Conservation (phyloP, 1,140 invertebrate genomes). For the Drosophila bifasciata region DNA sequence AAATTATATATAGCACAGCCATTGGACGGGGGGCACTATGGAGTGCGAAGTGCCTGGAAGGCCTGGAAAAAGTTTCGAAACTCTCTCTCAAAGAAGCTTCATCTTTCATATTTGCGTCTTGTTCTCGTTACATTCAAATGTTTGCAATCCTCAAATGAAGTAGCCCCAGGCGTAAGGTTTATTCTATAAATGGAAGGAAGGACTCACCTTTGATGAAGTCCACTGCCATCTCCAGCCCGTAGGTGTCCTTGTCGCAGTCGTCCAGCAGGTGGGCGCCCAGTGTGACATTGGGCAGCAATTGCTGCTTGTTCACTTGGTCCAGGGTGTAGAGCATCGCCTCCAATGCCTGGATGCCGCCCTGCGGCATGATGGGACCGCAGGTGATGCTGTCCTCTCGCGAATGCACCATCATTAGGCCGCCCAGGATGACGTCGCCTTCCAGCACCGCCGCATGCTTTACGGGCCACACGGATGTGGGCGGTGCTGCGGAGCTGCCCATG, state of each 20-base stretch:
- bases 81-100: too few species aligned
- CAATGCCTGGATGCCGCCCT: slow-evolving; percentile 95
- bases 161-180: slow-evolving; percentile 7
- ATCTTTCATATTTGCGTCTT: too few species aligned
- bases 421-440: slow-evolving; percentile 93
- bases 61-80: too few species aligned
- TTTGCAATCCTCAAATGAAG: slow-evolving; percentile 7
- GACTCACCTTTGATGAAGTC: slow-evolving; percentile 97
- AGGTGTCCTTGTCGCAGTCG: slow-evolving; percentile 98
- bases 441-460: slow-evolving; percentile 93
- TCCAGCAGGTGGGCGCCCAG: slow-evolving; percentile 95
- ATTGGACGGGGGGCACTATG: too few species aligned
- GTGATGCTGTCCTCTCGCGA: slow-evolving; percentile 92
- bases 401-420: slow-evolving; percentile 98
- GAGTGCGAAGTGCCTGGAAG: too few species aligned
- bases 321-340: slow-evolving; percentile 97
- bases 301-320: slow-evolving; percentile 90
- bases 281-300: slow-evolving; percentile 90
- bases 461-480: slow-evolving; percentile 88
- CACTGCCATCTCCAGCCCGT: slow-evolving; percentile 97
- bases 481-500: slow-evolving; percentile 34
- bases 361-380: slow-evolving; percentile 97
- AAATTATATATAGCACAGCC: background rate
- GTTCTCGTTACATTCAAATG: too few species aligned
- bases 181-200: background rate